These are phyloP conservation scores for Orthonychiurus folsomi DNA, from an alignment of 2,888 invertebrate species.

Conservation along the genomic window DNA sequence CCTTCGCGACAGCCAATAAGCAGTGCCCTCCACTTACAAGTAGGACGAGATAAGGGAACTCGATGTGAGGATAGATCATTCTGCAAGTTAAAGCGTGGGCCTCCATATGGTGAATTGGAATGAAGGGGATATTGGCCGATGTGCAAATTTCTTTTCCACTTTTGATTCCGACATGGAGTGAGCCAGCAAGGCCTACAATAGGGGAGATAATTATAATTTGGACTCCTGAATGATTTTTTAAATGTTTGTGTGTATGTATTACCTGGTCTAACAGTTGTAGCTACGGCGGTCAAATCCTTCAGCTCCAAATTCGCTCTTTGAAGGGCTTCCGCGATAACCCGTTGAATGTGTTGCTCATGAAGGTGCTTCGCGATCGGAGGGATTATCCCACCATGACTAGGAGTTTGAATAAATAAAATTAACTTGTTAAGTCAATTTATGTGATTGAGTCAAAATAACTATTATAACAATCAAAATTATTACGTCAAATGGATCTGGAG, in stretches of 20 bases:
- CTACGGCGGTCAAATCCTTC: constrained; percentile 71
- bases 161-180: constrained; percentile 67
- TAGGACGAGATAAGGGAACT: constrained; percentile 81
- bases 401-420: constrained; percentile 30
- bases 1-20: constrained; percentile 63
- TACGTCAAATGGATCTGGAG: constrained; percentile 64
- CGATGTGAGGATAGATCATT: constrained; percentile 60
- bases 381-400: constrained; percentile 76
- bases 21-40: constrained; percentile 92
- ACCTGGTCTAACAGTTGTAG: constrained; percentile 82
- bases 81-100: constrained; percentile 83
- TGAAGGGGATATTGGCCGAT: constrained; percentile 63
- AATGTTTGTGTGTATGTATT: too few relatives aligned
- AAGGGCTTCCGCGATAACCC: constrained; percentile 61
- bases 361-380: constrained; percentile 74
- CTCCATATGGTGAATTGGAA: constrained; percentile 98
- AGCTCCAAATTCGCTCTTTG: constrained; percentile 52
- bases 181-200: constrained; percentile 64
- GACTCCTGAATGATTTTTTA: background rate
- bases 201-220: constrained; percentile 17
- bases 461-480: constrained; percentile 17
- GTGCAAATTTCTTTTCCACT: constrained; percentile 69
- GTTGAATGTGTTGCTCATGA: constrained; percentile 68
- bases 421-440: constrained; percentile 3
- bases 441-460: constrained; percentile 6